A percentile compares a stretch with the other conserved stretches of the same genome.
Conservation (phyloP, 2,797 vertebrate species). For the Notolabrus celidotus region DNA sequence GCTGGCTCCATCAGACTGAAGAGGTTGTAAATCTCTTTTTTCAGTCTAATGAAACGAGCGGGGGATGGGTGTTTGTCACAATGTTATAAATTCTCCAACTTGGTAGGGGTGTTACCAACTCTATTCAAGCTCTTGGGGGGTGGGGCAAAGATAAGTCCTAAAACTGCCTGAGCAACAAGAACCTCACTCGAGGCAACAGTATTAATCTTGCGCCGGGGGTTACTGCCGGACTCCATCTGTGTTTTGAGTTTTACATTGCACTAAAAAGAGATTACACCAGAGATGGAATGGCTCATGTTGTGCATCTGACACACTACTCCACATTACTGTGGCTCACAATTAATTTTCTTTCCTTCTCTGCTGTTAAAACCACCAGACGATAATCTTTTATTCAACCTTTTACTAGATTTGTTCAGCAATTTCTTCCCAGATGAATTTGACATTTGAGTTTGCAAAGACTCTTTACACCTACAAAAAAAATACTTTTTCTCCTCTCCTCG, state of each 20-base stretch:
- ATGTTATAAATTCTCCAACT: constrained; percentile 78
- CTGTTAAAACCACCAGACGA: constrained; percentile 34
- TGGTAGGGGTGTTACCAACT: constrained; percentile 65
- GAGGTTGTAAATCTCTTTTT: constrained; percentile 71
- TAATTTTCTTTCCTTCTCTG: constrained; percentile 46
- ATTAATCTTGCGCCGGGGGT: constrained; percentile 46
- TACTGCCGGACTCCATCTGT: constrained; percentile 49
- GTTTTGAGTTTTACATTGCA: constrained; percentile 44
- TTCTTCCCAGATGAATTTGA: constrained; percentile 61
- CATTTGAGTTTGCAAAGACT: constrained; percentile 65
- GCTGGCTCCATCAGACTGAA: constrained; percentile 52
- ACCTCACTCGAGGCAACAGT: constrained; percentile 48
- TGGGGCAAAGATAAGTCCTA: constrained; percentile 51
- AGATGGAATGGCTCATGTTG: constrained; percentile 39
- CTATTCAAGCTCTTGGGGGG: constrained; percentile 62
- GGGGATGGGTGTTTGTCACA: constrained; percentile 76
- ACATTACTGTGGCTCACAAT: constrained; percentile 42
- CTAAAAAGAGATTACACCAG: constrained; percentile 47
- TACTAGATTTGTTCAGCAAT: constrained; percentile 48
- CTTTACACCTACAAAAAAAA: constrained; percentile 68
- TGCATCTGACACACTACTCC: constrained; percentile 42
- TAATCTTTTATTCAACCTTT: constrained; percentile 55
- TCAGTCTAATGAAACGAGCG: constrained; percentile 68
- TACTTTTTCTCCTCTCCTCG: constrained; percentile 55
- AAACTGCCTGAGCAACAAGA: constrained; percentile 62